These are phyloP conservation scores for Rhabdophis nuchalis DNA, from an alignment of 2,797 vertebrate genomes.

Conservation along the genomic window DNA sequence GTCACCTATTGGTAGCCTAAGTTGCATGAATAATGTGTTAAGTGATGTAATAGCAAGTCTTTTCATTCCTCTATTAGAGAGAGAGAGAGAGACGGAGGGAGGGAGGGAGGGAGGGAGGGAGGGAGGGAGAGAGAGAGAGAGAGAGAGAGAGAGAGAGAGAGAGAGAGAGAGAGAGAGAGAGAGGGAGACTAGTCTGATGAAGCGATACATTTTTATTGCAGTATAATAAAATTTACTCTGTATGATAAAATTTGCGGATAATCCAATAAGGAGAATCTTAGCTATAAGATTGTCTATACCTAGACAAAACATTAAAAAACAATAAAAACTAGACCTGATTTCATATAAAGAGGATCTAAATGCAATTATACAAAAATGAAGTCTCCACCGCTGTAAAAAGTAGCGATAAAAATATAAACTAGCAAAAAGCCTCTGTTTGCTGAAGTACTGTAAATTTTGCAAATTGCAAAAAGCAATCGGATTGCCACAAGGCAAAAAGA, in stretches of 20 bases:
- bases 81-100: background rate
- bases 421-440: background rate
- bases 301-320: background rate
- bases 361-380: background rate
- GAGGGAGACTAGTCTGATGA: background rate
- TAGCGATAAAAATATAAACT: background rate
- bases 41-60: background rate
- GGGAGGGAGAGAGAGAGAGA: no score
- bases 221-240: background rate
- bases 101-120: no score
- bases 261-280: background rate
- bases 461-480: background rate
- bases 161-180: no score
- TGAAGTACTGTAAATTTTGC: background rate
- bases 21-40: background rate
- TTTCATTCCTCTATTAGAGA: background rate
- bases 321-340: background rate
- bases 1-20: background rate
- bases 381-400: background rate
- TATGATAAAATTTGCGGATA: background rate
- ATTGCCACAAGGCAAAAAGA: background rate
- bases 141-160: rapidly evolving
- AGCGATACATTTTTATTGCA: background rate
- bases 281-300: background rate
- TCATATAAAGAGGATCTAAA: background rate